Conservation (phyloP, 2,113 vertebrate species). For the Suricata suricatta region DNA sequence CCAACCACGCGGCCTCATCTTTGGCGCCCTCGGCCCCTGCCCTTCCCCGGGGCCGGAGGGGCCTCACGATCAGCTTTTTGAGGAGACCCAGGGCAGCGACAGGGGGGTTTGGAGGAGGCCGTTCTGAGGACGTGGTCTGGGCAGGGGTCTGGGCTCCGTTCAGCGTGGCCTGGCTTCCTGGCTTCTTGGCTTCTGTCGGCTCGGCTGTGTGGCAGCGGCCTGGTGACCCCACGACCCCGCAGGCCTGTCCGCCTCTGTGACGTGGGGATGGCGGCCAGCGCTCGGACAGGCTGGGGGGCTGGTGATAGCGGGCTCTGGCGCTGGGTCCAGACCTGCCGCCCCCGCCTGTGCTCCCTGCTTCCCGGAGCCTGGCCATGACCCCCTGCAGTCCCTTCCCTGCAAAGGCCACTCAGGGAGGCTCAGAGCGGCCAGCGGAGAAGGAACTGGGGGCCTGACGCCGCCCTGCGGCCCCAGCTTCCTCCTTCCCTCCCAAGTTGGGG, state of each 20-base stretch:
- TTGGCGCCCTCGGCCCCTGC: fast-evolving
- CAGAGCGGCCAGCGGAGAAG: neutral
- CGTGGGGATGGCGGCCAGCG: neutral
- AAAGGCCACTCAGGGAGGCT: neutral
- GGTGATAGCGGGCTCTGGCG: neutral
- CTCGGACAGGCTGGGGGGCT: neutral
- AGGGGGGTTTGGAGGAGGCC: fast-evolving
- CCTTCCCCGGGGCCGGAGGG: neutral
- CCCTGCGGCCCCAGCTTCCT: slow-evolving; percentile 10
- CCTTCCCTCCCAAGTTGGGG: neutral
- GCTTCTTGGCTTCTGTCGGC: neutral
- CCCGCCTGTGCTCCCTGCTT: no score
- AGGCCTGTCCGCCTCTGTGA: neutral
- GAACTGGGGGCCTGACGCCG: neutral
- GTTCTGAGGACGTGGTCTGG: neutral
- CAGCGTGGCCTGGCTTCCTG: neutral
- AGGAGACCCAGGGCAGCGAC: neutral
- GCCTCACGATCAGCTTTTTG: neutral
- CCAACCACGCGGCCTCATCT: neutral
- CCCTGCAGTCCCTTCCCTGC: neutral
- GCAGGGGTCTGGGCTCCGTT: neutral
- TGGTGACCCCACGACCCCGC: neutral
- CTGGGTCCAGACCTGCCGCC: fast-evolving
- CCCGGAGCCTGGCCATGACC: neutral
- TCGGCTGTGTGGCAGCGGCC: no score